Percentiles rank a stretch among this genome's conserved stretches.
Evolutionary conservation across 2,797 vertebrate genomes (phyloP).

Genomic region (Scomberomorus guttatus): DNA sequence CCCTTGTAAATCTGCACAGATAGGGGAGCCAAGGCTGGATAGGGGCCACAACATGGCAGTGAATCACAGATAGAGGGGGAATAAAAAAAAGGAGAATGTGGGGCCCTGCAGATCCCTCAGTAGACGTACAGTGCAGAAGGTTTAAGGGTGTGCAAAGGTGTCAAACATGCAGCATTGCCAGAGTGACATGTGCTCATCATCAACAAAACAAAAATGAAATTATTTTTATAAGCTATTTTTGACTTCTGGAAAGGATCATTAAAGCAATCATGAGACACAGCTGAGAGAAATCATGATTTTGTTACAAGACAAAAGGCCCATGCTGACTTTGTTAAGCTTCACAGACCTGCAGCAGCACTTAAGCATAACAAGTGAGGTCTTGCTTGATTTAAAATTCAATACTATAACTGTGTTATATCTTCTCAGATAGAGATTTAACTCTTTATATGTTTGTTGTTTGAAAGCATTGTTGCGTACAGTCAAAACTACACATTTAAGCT

Average conservation of each 20-base stretch:
- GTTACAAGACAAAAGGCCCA: slow-evolving; percentile 39
- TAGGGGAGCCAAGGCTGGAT: slow-evolving; percentile 39
- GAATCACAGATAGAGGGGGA: slow-evolving; percentile 27
- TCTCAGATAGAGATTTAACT: slow-evolving; percentile 54
- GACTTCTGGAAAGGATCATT: slow-evolving; percentile 65
- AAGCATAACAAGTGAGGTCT: slow-evolving; percentile 45
- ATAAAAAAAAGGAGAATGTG: neutral
- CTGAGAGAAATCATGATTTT: slow-evolving; percentile 62
- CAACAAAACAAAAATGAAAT: slow-evolving; percentile 38
- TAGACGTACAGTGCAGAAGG: slow-evolving; percentile 7
- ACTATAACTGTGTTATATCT: slow-evolving; percentile 58
- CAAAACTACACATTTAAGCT: slow-evolving; percentile 47
- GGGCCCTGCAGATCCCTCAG: neutral
- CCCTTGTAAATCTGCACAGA: slow-evolving; percentile 50
- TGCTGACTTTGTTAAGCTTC: slow-evolving; percentile 57
- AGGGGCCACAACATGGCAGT: slow-evolving; percentile 36
- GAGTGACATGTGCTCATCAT: slow-evolving; percentile 31
- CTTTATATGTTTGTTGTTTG: slow-evolving; percentile 59
- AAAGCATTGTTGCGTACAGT: slow-evolving; percentile 42
- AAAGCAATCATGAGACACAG: slow-evolving; percentile 31
- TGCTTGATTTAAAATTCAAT: slow-evolving; percentile 61
- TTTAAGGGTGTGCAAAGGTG: slow-evolving; percentile 47
- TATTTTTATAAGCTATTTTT: slow-evolving; percentile 85
- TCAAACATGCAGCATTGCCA: slow-evolving; percentile 43
- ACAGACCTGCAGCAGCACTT: slow-evolving; percentile 65